Evolutionary conservation across 1,140 invertebrate genomes (phyloP).

Genomic region (Neuroterus valhalla): DNA sequence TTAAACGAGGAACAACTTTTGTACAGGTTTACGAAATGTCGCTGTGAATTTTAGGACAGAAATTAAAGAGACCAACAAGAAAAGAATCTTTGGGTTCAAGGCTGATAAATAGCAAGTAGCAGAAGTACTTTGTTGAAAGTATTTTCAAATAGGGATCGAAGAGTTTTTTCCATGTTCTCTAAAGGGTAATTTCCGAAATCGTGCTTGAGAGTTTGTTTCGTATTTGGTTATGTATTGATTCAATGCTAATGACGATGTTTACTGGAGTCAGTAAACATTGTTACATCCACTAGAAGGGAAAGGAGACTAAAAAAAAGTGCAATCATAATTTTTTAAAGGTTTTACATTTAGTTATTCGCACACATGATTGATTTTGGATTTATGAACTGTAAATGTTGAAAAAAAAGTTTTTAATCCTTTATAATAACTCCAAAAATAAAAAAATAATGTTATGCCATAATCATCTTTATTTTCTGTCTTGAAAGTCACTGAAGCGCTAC

Average conservation of each 20-base stretch:
- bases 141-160: constrained; percentile 12
- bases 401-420: neutral
- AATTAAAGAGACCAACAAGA: constrained; percentile 34
- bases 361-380: neutral
- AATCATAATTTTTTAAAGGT: neutral
- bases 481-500: constrained; percentile 17
- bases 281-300: neutral
- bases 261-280: no score
- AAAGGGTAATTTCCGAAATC: no score
- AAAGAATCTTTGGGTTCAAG: constrained; percentile 15
- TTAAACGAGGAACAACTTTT: constrained; percentile 72
- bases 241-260: no score
- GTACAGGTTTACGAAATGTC: constrained; percentile 72
- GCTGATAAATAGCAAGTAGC: constrained; percentile 36
- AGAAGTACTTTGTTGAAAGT: constrained; percentile 37
- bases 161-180: no score
- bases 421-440: constrained; percentile 44
- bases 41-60: constrained; percentile 70
- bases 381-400: neutral
- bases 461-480: constrained; percentile 46
- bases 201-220: no score
- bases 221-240: no score
- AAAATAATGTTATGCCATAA: constrained; percentile 49
- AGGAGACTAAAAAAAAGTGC: neutral
- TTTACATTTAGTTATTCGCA: neutral